Evolutionary conservation across 1,140 invertebrate genomes (phyloP).

Genomic region (Euglossa dilemma): DNA sequence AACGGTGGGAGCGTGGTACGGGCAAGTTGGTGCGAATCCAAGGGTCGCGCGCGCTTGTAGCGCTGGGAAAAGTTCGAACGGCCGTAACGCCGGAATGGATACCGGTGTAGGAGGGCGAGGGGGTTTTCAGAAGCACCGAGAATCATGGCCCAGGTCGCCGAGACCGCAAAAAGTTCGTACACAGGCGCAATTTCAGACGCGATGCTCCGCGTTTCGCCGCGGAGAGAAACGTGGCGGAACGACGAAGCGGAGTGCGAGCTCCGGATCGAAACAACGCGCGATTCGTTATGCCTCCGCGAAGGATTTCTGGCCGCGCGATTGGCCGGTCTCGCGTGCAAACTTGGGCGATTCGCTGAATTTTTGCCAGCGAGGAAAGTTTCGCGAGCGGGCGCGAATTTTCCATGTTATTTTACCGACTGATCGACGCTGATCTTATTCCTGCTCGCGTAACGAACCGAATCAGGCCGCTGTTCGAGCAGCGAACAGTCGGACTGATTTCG

Average conservation of each 20-base stretch:
- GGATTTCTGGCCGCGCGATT: not conserved
- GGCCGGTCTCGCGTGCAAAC: not conserved
- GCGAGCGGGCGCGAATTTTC: not conserved
- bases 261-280: conserved; percentile 14
- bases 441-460: not conserved
- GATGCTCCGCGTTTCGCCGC: not conserved
- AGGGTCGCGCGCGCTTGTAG: conserved; percentile 4
- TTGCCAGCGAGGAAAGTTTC: not conserved
- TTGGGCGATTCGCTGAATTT: not conserved
- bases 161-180: conserved; percentile 37
- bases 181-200: conserved; percentile 26
- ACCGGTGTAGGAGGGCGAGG: not conserved
- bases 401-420: too few species aligned
- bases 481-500: not conserved
- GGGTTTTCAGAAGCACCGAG: not conserved
- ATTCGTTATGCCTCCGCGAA: not conserved
- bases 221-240: not conserved
- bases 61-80: conserved; percentile 35
- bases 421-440: not conserved
- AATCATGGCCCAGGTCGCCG: not conserved
- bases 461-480: too few species aligned
- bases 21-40: conserved; percentile 57
- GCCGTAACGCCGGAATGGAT: conserved; percentile 33
- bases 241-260: too few species aligned
- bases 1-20: conserved; percentile 30